A percentile compares a stretch with the other conserved stretches of the same genome.
phyloP scores from a whole-genome alignment of 2,113 vertebrate species.

The Paracanthobrama guichenoti region DNA sequence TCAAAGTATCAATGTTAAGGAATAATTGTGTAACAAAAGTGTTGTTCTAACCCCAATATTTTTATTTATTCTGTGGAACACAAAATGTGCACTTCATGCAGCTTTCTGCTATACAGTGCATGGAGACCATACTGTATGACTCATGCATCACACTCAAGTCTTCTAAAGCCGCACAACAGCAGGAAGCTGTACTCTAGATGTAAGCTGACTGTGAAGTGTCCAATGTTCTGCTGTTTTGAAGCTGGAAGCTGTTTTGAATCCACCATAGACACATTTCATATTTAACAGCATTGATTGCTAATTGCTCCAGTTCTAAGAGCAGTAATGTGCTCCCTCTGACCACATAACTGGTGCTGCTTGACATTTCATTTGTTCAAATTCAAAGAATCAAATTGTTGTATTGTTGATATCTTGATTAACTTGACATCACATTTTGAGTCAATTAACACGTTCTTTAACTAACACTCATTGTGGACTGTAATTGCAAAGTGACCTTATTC shows the following conservation, averaged over 20 bases:
- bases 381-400: background rate
- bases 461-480: background rate
- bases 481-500: conserved; percentile 13
- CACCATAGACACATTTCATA: background rate
- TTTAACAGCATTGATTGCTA: background rate
- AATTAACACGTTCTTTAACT: background rate
- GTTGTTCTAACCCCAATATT: background rate
- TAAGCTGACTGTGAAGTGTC: background rate
- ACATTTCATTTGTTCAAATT: background rate
- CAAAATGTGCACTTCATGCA: background rate
- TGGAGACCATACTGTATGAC: background rate
- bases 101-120: background rate
- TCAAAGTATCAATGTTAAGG: background rate
- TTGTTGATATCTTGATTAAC: background rate
- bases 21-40: background rate
- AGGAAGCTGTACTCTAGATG: background rate
- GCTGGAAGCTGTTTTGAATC: background rate
- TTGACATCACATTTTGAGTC: background rate
- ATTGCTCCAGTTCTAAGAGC: background rate
- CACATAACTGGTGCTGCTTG: background rate
- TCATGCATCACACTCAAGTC: background rate
- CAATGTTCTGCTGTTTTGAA: background rate
- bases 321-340: background rate
- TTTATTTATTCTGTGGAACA: background rate
- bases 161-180: background rate